Evolutionary conservation across 2,113 vertebrate genomes (phyloP).

Genomic region (Eurystomus gularis): DNA sequence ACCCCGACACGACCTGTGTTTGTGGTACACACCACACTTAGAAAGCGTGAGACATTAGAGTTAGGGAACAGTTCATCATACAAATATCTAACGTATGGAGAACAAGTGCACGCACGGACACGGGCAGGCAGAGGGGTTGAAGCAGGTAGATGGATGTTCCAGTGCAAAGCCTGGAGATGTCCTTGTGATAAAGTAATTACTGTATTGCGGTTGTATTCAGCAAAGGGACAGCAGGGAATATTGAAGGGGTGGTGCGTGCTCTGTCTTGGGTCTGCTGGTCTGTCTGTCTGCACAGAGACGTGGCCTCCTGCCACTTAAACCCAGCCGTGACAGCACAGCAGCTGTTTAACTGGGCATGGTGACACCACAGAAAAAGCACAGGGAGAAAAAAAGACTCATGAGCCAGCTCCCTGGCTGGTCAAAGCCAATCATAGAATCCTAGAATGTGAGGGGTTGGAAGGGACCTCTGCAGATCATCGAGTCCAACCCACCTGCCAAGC

Average conservation of each 20-base stretch:
- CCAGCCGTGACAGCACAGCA: not conserved
- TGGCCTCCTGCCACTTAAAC: rapidly evolving
- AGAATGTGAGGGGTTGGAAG: too few species aligned
- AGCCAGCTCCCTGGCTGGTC: not conserved
- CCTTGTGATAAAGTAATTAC: not conserved
- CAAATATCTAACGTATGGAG: rapidly evolving
- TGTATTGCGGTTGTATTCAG: not conserved
- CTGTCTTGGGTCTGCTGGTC: not conserved
- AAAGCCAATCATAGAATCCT: not conserved
- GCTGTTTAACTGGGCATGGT: not conserved
- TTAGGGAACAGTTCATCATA: not conserved
- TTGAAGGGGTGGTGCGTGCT: rapidly evolving
- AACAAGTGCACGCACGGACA: too few species aligned
- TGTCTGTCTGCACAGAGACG: not conserved
- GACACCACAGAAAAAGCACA: rapidly evolving
- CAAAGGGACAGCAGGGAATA: rapidly evolving
- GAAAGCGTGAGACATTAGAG: rapidly evolving
- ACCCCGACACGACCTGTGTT: not conserved
- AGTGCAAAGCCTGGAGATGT: not conserved
- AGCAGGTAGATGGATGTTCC: not conserved
- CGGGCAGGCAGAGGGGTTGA: not conserved
- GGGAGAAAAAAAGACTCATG: not conserved
- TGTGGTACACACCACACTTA: too few species aligned
- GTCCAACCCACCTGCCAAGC: too few species aligned
- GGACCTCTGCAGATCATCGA: too few species aligned